These are phyloP conservation scores for Tinea semifulvella DNA, from an alignment of 2,888 invertebrate genomes.

Conservation along the genomic window DNA sequence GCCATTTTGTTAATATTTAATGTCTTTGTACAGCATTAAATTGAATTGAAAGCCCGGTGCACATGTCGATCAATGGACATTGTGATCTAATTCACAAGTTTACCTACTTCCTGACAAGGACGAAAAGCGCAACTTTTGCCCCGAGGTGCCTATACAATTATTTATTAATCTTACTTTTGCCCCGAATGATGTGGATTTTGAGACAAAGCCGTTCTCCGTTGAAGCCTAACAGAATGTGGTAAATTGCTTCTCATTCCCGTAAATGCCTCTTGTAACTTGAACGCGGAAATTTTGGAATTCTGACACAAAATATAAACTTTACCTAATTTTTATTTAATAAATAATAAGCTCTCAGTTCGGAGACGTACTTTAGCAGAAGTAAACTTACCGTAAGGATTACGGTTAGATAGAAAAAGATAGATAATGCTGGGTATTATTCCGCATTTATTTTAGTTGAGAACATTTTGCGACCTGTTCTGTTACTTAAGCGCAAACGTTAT, in stretches of 20 bases:
- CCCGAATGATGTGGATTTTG: constrained; percentile 1
- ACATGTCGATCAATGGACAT: no score
- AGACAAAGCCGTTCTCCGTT: constrained; percentile 5
- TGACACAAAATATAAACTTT: not conserved
- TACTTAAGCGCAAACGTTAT: no score
- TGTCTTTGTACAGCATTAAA: no score
- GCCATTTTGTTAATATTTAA: no score
- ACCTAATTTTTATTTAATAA: not conserved
- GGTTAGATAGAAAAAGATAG: no score
- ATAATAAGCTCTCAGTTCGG: not conserved
- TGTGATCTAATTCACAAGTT: constrained; percentile 4
- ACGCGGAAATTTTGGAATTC: not conserved
- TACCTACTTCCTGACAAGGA: not conserved
- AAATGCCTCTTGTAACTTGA: not conserved
- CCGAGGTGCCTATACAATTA: constrained; percentile 27
- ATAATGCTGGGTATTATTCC: no score
- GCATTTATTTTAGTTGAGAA: no score
- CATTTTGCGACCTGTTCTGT: no score
- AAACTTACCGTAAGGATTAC: no score
- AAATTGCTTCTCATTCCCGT: constrained; percentile 14
- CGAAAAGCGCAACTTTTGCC: constrained; percentile 14
- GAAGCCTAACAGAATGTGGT: constrained; percentile 18
- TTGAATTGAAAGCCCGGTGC: no score
- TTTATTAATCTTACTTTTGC: constrained; percentile 28
- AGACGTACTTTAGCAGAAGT: no score